Base-by-base conservation (phyloP, 2,113 vertebrate genomes). In the Petaurus breviceps region DNA sequence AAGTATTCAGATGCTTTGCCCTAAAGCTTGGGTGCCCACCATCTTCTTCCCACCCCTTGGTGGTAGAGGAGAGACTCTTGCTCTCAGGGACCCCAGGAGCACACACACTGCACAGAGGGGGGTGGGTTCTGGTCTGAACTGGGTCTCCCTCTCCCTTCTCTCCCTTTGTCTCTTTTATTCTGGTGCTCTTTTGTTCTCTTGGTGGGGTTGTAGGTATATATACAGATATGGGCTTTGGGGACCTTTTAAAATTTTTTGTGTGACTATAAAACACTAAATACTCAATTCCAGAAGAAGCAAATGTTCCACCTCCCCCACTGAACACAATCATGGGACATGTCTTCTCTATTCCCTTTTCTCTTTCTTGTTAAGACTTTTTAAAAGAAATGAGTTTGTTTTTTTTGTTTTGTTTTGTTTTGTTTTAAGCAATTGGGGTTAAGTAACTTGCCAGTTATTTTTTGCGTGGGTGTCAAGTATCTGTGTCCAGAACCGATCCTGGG, bases 341-440 rank as follows among this genome's bases (percentile, higher is more conserved):
- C 97, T 97, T 97, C 92, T 94, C 97, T 96, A n/a, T 91, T 92
- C 55, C 93, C 96, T 0, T 61, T 98, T 98, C 98, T 96, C 97
- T 96, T 94, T 98, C 98, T 98, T 98, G 98, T 99, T 97, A 99
- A 99, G 93, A 98, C 98, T 99, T 99, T 99, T 98, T 96, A 98
- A 99, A 98, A 98, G 96, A 98, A 99, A 98, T 99, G 98, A 98
- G 98, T 99, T 99, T 98, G 99, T 99, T 99, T 49, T 49, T 49
- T 49, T 49, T 49, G n/a, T n/a, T n/a, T n/a, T n/a, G n/a, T n/a
- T n/a, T n/a, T n/a, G n/a, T n/a, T n/a, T n/a, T n/a, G n/a, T n/a
- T n/a, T n/a, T n/a, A n/a, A n/a, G n/a, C n/a, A n/a, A n/a, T n/a
- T n/a, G n/a, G n/a, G n/a, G n/a, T n/a, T n/a, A n/a, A n/a, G n/a